Percentiles rank a stretch among this genome's conserved stretches.
Evolutionary conservation across 2,113 vertebrate species (phyloP).

Genomic region (Dromas ardeola): DNA sequence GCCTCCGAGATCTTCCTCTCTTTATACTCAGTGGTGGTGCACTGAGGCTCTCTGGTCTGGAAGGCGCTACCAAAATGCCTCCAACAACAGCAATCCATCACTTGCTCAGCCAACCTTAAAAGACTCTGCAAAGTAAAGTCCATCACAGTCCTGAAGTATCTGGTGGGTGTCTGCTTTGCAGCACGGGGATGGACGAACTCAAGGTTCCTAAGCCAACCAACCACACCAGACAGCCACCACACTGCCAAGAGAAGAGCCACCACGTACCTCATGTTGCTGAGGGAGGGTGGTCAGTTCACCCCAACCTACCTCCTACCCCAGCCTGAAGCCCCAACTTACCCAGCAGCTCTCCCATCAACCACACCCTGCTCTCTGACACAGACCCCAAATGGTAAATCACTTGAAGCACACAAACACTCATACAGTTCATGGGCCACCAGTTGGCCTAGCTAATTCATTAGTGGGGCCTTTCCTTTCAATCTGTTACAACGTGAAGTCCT

Average conservation of each 20-base stretch:
- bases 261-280: neutral
- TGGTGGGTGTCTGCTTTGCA: neutral
- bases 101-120: neutral
- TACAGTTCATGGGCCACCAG: neutral
- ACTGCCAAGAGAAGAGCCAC: neutral
- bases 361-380: neutral
- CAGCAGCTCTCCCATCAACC: neutral
- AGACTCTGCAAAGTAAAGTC: neutral
- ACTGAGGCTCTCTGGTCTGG: neutral
- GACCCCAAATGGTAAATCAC: neutral
- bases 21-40: accelerated
- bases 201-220: neutral
- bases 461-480: neutral
- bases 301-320: neutral
- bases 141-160: neutral
- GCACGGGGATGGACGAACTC: neutral
- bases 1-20: neutral
- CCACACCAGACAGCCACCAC: neutral
- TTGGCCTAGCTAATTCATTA: neutral
- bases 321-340: neutral
- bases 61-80: neutral
- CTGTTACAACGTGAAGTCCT: neutral
- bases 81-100: neutral
- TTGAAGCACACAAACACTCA: neutral
- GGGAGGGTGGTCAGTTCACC: neutral